These are phyloP conservation scores for Lepidothrix coronata DNA, from an alignment of 2,113 vertebrate species.

Conservation along the genomic window DNA sequence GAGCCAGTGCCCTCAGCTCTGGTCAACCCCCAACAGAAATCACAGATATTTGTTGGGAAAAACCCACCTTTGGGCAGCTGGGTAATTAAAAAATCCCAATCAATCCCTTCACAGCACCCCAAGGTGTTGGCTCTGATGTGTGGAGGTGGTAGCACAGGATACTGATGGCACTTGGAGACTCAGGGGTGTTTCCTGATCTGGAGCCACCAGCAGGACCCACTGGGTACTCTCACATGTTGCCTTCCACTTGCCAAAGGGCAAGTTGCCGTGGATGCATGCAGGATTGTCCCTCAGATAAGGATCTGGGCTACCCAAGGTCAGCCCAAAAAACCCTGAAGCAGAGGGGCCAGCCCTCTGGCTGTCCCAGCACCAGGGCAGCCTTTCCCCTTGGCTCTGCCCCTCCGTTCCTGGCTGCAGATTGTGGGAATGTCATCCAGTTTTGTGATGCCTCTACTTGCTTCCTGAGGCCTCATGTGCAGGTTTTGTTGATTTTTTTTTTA, in stretches of 20 bases:
- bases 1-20: neutral
- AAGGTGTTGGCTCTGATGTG: neutral
- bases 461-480: neutral
- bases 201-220: neutral
- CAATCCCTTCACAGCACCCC: neutral
- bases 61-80: neutral
- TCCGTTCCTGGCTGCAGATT: neutral
- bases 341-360: neutral
- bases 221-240: neutral
- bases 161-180: neutral
- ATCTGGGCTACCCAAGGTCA: neutral
- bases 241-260: neutral
- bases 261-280: neutral
- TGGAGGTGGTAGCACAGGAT: neutral
- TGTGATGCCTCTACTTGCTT: neutral
- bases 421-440: neutral
- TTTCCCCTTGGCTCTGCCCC: neutral
- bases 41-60: neutral
- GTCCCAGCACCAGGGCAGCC: accelerated
- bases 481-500: neutral
- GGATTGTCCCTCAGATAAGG: neutral
- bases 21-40: neutral
- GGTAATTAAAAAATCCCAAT: neutral
- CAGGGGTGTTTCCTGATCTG: neutral
- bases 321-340: neutral